phyloP scores from a whole-genome alignment of 1,140 invertebrate species.

The Planococcus citri region DNA sequence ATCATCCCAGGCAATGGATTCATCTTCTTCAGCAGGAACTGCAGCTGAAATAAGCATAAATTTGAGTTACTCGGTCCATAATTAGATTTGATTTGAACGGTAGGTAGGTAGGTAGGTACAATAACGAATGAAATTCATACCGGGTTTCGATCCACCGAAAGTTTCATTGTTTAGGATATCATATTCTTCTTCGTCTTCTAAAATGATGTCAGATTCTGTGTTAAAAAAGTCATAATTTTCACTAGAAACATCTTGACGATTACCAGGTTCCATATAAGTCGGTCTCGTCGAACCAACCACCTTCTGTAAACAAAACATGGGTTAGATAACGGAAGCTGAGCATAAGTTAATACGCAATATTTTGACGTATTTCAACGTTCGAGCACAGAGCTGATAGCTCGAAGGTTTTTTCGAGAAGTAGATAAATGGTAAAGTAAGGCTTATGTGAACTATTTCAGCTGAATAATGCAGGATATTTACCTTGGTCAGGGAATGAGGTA shows the following conservation, averaged over 20 bases:
- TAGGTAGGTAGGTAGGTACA: too few species aligned
- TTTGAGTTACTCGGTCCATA: too few species aligned
- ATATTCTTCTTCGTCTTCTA: slow-evolving; percentile 15
- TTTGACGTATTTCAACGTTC: too few species aligned
- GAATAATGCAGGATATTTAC: neutral
- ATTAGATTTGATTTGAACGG: too few species aligned
- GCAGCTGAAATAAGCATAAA: neutral
- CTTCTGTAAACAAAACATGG: neutral
- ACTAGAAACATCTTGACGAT: neutral
- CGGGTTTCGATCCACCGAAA: neutral
- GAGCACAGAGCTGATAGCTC: too few species aligned
- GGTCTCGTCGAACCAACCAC: neutral
- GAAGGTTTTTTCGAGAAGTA: neutral
- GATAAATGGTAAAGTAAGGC: neutral
- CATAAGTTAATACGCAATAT: too few species aligned
- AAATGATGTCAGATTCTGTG: neutral
- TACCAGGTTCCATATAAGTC: neutral
- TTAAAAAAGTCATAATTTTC: neutral
- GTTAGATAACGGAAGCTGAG: neutral
- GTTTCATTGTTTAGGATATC: slow-evolving; percentile 9
- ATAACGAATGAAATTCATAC: neutral
- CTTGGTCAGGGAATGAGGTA: neutral
- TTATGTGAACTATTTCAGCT: neutral
- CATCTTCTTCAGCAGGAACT: neutral
- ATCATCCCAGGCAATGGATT: neutral